Evolutionary conservation across 2,888 invertebrate species (phyloP), one percentile per base, ranked within the genome.

Genomic region (Lasioglossum morio): DNA sequence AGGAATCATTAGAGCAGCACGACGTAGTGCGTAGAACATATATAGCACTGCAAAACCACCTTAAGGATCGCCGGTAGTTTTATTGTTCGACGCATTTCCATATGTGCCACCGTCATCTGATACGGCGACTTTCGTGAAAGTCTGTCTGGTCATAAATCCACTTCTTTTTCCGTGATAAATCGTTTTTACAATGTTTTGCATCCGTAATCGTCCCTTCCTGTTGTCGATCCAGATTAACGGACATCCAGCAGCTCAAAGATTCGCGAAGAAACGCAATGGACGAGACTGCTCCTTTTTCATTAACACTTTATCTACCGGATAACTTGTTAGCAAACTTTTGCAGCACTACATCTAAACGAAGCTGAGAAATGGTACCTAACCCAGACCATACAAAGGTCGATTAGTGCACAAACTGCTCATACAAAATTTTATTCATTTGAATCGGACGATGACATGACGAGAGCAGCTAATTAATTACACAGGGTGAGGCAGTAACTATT

Each of bases 91-190:
- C 37, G 81, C 70, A 89, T 89, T 87, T 87, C 84, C 84, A 89
- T 89, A 89, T 89, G 81, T 82, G 78, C 86, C 83, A 76, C 77
- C 77, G 88, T 88, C 86, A 88, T 84, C 88, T 82, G 88, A 88
- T 88, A 88, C 77, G 70, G 34, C 72, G 82, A 82, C 86, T 81
- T 79, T 82, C 81, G 87, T 70, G 77, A 88, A 70, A 43, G 73
- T 79, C 80, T 30, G 16, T 73, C 72, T 19, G 82, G 48, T 46
- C 81, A 74, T 82, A 81, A 82, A 87, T 87, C 88, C 81, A 60
- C 43, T 34, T 43, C 48, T 77, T 82, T 81, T 81, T 83, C 63
- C 77, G 60, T 75, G 79, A 85, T 85, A 81, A 89, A 83, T 87
- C 81, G 73, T 79, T 78, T 77, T 80, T 82, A 81, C 82, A 88